These are phyloP conservation scores for Cylindroiulus punctatus DNA, from an alignment of 2,888 invertebrate genomes.

Conservation along the genomic window DNA sequence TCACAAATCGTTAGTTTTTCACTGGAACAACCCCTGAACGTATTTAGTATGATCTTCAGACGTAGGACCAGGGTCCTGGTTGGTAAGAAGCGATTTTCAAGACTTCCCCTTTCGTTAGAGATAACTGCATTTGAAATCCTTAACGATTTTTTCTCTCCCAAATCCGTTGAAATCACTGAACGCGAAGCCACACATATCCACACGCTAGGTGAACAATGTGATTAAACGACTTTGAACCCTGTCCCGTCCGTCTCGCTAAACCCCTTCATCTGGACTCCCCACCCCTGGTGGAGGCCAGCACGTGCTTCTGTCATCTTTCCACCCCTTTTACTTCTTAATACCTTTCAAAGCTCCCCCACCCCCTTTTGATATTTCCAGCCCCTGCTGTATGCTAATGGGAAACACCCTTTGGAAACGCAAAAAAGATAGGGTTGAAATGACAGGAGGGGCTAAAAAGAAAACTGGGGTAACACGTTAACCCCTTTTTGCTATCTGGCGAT, in stretches of 20 bases:
- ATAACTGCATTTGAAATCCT: neutral
- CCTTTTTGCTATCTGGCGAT: constrained; percentile 1
- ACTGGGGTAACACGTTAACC: neutral
- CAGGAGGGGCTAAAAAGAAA: constrained; percentile 27
- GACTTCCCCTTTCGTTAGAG: neutral
- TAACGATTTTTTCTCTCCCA: constrained; percentile 29
- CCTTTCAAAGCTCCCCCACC: neutral
- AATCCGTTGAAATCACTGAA: constrained; percentile 25
- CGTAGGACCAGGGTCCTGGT: too few species aligned
- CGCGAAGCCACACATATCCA: neutral
- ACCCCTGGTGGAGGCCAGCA: neutral
- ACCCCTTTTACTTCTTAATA: constrained; percentile 21
- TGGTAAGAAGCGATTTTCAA: neutral
- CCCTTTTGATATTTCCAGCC: neutral
- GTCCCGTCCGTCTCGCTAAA: constrained; percentile 8
- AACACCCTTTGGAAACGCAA: neutral
- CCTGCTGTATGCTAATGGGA: constrained; percentile 25
- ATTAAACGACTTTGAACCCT: constrained; percentile 12
- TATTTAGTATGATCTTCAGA: too few species aligned
- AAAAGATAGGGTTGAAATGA: constrained; percentile 28
- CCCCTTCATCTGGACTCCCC: neutral
- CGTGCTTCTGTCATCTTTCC: constrained; percentile 16
- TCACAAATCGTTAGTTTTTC: too few species aligned
- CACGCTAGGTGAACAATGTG: constrained; percentile 25
- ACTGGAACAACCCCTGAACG: too few species aligned